phyloP scores from a whole-genome alignment of 1,140 invertebrate species.

The Formica exsecta region DNA sequence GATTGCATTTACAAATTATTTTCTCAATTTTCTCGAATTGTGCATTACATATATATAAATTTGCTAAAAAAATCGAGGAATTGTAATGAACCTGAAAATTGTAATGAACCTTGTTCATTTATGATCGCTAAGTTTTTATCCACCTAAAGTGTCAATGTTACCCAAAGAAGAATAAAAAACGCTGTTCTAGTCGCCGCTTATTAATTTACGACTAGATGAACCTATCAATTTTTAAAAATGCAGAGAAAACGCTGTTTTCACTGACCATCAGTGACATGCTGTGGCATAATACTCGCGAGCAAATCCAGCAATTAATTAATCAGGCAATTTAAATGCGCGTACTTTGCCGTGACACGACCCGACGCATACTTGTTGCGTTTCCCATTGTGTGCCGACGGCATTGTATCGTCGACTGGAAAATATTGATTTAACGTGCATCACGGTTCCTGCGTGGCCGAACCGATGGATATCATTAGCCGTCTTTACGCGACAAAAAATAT shows the following conservation, averaged over 20 bases:
- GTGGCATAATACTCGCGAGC: constrained; percentile 37
- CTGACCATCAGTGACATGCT: not conserved
- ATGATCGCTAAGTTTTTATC: not conserved
- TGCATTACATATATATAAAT: not conserved
- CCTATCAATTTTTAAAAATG: constrained; percentile 27
- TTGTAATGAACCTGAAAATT: not conserved
- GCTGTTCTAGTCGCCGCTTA: not conserved
- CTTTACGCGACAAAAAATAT: constrained; percentile 38
- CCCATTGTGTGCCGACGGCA: constrained; percentile 58
- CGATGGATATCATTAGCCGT: constrained; percentile 60
- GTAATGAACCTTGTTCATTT: not conserved
- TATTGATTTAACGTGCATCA: constrained; percentile 66
- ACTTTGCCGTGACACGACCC: constrained; percentile 51
- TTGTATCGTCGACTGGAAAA: constrained; percentile 66
- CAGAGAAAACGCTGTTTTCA: constrained; percentile 35
- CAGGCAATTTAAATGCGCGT: constrained; percentile 69
- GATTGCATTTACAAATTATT: constrained; percentile 5
- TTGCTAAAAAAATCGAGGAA: not conserved
- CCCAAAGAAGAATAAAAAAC: not conserved
- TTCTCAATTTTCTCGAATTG: not conserved
- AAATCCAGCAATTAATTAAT: constrained; percentile 68
- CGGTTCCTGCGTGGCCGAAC: constrained; percentile 15
- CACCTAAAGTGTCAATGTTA: no score
- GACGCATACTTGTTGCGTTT: constrained; percentile 68
- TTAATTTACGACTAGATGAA: constrained; percentile 26